phyloP scores from a whole-genome alignment of 1,140 invertebrate species.

The Drosophila athabasca region DNA sequence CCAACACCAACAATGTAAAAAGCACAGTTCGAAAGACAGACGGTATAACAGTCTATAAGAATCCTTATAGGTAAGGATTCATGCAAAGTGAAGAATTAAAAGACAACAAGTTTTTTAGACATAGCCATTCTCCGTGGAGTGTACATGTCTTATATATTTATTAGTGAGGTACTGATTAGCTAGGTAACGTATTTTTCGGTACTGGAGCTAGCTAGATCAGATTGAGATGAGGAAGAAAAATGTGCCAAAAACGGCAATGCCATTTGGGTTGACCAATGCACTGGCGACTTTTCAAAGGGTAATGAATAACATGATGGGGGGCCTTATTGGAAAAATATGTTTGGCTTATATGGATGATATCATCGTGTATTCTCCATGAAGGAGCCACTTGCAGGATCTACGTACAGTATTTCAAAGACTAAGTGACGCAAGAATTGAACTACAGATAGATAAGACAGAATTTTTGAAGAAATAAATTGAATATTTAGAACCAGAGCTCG shows the following conservation, averaged over 20 bases:
- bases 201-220: constrained; percentile 84
- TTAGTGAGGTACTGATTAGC: too few species aligned
- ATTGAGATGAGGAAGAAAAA: constrained; percentile 77
- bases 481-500: too few species aligned
- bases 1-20: background rate
- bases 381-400: too few species aligned
- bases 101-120: too few species aligned
- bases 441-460: constrained; percentile 1
- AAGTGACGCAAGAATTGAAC: background rate
- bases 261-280: constrained; percentile 59
- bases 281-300: constrained; percentile 14
- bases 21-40: constrained; percentile 32
- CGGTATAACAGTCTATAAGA: constrained; percentile 43
- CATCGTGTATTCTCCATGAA: too few species aligned
- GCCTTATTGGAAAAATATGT: constrained; percentile 32
- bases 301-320: constrained; percentile 25
- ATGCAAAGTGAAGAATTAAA: constrained; percentile 2
- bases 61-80: constrained; percentile 65
- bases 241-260: constrained; percentile 79
- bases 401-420: constrained; percentile 7
- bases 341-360: constrained; percentile 48
- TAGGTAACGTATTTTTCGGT: constrained; percentile 83
- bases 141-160: too few species aligned
- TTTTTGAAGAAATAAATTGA: constrained; percentile 28
- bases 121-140: too few species aligned